Evolutionary conservation across 2,797 vertebrate genomes (phyloP).

Genomic region (Paratrypauchen microcephalus): DNA sequence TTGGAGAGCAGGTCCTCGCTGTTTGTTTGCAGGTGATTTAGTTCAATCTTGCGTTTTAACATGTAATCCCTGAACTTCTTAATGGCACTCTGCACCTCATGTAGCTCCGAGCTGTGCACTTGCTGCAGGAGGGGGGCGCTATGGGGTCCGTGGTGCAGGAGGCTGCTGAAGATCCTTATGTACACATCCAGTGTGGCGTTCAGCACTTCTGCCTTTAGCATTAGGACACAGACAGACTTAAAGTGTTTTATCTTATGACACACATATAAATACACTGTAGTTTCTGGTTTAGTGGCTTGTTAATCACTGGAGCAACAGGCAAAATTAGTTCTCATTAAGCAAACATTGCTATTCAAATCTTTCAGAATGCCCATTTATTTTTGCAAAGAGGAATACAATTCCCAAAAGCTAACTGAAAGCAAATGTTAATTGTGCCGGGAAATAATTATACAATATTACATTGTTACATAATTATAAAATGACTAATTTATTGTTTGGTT

Average conservation of each 20-base stretch:
- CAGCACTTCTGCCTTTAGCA: conserved; percentile 42
- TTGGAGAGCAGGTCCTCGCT: neutral
- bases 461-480: no score
- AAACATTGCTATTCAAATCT: no score
- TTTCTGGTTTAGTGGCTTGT: neutral
- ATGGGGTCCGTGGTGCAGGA: conserved; percentile 6
- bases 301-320: neutral
- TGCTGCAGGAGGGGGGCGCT: no score
- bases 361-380: no score
- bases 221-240: conserved; percentile 1
- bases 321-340: neutral
- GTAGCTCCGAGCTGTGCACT: no score
- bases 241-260: neutral
- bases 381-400: no score
- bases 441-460: no score
- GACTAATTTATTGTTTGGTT: neutral
- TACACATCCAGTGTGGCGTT: conserved; percentile 57
- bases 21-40: neutral
- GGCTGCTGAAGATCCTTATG: conserved; percentile 42
- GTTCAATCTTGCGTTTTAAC: neutral
- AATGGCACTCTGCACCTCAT: neutral
- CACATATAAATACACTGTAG: neutral
- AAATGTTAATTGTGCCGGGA: no score
- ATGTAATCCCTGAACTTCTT: accelerated
- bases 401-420: no score